Base-by-base conservation (phyloP, 2,113 vertebrate species). In the Rallus limicola region DNA sequence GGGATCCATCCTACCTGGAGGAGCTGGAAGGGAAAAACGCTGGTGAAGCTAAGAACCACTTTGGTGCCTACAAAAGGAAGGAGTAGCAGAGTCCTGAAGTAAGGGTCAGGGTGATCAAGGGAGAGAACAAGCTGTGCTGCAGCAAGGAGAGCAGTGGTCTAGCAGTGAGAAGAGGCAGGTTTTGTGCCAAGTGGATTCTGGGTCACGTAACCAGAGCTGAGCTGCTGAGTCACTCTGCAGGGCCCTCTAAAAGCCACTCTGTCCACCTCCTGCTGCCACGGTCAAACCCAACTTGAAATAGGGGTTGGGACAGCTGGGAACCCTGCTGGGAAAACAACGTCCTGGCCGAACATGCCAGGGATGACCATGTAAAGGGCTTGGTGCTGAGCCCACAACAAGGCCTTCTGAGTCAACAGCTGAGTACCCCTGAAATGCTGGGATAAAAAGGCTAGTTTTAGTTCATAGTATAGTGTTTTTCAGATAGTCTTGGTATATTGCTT, bases 151-250 rank as follows among this genome's bases (percentile, higher is more conserved):
- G 82, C 78, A 56, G 36, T 60, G 80, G 71, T 92, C 56, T 36
- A 84, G 69, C 79, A 88, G 42, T 19, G 44, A 90, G 67, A 79
- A 65, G 72, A 92, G 42, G 40, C 62, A 58, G 44, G 38, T 67
- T 85, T 81, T 74, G 82, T 97, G 95, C 96, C 93, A 96, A 93
- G 74, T 97, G 93, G 82, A 95, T 91, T 95, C 92, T 93, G 91
- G 95, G 94, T 95, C 93, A 88, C 0, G 77, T 96, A 97, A 96
- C 67, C 0, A 1, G 55, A 95, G 95, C 79, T 16, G 63, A 95
- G 91, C 59, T 93, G 90, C 96, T 97, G 95, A 96, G 94, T 97
- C 92, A 95, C 59, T 85, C 79, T 40, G 59, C 75, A 89, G 72
- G 94, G 88, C 65, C 69, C 94, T 95, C 92, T 83, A 93, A 95